These are phyloP conservation scores for Microctenopoma lineatum DNA, from an alignment of 2,797 vertebrate genomes.

Conservation along the genomic window DNA sequence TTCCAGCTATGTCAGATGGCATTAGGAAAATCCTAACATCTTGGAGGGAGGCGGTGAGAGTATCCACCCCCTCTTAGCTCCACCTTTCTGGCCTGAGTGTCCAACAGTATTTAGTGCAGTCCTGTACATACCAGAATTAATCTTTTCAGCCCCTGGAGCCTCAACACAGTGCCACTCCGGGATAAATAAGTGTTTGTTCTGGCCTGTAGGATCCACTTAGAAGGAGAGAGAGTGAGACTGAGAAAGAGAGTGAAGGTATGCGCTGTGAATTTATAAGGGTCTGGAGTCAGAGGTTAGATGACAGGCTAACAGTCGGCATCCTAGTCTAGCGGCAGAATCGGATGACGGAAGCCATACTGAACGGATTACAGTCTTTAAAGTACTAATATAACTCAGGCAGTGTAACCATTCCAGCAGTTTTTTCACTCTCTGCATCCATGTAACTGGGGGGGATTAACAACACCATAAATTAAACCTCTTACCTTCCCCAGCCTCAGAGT, in stretches of 20 bases:
- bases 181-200: conserved; percentile 79
- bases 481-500: conserved; percentile 70
- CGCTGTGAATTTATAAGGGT: conserved; percentile 65
- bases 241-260: conserved; percentile 36
- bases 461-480: conserved; percentile 81
- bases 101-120: conserved; percentile 67
- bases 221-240: conserved; percentile 25
- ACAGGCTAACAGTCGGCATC: conserved; percentile 72
- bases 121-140: conserved; percentile 73
- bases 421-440: conserved; percentile 67
- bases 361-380: conserved; percentile 78
- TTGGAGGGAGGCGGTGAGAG: conserved; percentile 56
- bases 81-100: conserved; percentile 44
- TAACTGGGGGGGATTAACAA: conserved; percentile 78
- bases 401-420: conserved; percentile 74
- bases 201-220: conserved; percentile 60
- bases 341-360: conserved; percentile 77
- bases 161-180: conserved; percentile 68
- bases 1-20: conserved; percentile 47
- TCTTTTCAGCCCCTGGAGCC: conserved; percentile 60
- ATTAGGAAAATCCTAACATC: conserved; percentile 74
- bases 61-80: conserved; percentile 32
- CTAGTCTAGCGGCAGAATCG: conserved; percentile 73
- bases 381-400: conserved; percentile 71
- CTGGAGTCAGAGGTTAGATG: conserved; percentile 67